Conservation (phyloP, 2,113 vertebrate species). For the Chrysochloris asiatica region DNA sequence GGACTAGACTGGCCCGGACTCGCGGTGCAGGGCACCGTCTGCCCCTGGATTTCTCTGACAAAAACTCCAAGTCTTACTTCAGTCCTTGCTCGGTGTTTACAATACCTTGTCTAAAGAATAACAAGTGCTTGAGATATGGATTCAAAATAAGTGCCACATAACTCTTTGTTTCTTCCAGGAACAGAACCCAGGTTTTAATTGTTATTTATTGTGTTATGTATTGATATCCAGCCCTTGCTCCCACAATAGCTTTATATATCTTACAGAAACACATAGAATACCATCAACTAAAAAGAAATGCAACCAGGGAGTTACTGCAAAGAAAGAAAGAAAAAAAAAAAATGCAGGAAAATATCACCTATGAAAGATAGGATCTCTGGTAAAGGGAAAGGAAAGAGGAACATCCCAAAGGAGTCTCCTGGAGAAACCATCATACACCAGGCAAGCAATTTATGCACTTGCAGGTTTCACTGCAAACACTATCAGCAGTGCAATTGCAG, state of each 20-base stretch:
- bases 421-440: not conserved
- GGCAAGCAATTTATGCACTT: not conserved
- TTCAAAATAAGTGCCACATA: constrained; percentile 35
- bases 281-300: constrained; percentile 46
- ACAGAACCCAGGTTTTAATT: not conserved
- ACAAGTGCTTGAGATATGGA: constrained; percentile 10
- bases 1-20: not conserved
- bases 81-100: not conserved
- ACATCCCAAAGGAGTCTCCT: not conserved
- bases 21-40: not conserved
- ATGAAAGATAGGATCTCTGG: not conserved
- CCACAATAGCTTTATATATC: constrained; percentile 48
- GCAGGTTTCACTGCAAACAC: not conserved
- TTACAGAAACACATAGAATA: constrained; percentile 26
- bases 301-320: constrained; percentile 18
- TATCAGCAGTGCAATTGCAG: not conserved
- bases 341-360: not conserved
- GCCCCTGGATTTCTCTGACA: not conserved
- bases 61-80: not conserved
- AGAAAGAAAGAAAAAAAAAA: not conserved
- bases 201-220: constrained; percentile 52
- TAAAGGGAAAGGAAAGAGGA: not conserved
- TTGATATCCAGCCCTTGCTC: constrained; percentile 14
- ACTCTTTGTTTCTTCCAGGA: constrained; percentile 24
- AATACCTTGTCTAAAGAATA: not conserved